Evolutionary conservation across 30 jellyfish, hydroid and myxozoan species (phyloP).

Genomic region (Pseudorhiza aurosa): DNA sequence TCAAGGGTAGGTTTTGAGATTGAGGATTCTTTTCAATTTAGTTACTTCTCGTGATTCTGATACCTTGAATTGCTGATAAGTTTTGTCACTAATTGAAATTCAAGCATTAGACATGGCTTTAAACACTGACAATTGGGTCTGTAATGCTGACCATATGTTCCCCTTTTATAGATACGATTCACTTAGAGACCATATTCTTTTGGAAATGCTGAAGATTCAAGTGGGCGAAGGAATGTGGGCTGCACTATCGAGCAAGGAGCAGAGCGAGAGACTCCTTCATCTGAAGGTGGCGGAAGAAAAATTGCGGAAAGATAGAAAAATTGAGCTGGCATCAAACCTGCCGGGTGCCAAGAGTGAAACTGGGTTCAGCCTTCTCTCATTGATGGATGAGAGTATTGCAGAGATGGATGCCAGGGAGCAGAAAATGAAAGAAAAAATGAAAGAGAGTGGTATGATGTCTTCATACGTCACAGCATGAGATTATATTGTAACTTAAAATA

Average conservation of each 20-base stretch:
- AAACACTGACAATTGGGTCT: too few species aligned
- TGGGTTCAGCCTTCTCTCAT: constrained; percentile 36
- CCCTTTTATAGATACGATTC: constrained; percentile 64
- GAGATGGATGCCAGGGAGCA: constrained; percentile 63
- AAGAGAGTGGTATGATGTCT: constrained; percentile 90
- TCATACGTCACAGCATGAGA: too few species aligned
- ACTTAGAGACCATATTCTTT: constrained; percentile 73
- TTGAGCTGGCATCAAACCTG: constrained; percentile 57
- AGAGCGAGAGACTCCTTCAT: constrained; percentile 76
- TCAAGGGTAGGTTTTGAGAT: too few species aligned
- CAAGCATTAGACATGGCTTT: too few species aligned
- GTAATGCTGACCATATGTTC: too few species aligned
- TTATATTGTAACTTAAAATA: too few species aligned
- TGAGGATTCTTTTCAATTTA: too few species aligned
- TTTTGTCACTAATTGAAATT: too few species aligned
- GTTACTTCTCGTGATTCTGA: too few species aligned
- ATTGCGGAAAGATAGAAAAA: constrained; percentile 70
- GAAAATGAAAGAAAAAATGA: constrained; percentile 57
- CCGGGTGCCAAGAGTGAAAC: constrained; percentile 77
- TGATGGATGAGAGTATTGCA: constrained; percentile 88
- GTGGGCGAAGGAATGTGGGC: constrained; percentile 98
- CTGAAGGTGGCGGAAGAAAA: constrained; percentile 84
- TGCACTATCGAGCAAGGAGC: constrained; percentile 85
- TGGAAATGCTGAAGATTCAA: constrained; percentile 80
- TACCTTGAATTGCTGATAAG: too few species aligned